Evolutionary conservation across 1,140 invertebrate genomes (phyloP).

Genomic region (Lordiphosa mommai): DNA sequence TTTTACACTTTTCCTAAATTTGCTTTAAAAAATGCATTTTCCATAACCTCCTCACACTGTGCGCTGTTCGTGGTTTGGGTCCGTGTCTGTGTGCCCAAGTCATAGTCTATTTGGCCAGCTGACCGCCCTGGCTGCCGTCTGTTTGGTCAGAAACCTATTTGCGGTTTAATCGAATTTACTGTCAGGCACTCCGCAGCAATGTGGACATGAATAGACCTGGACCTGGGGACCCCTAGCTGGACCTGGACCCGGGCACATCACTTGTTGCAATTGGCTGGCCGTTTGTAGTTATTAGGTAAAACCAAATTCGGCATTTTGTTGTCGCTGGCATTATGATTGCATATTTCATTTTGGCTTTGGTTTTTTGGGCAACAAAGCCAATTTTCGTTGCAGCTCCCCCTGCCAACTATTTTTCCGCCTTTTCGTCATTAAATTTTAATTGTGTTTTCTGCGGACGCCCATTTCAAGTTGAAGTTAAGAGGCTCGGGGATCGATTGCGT

Average conservation of each 20-base stretch:
- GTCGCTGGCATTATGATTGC: conserved; percentile 52
- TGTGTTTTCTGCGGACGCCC: conserved; percentile 59
- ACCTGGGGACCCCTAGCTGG: conserved; percentile 6
- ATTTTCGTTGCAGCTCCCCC: conserved; percentile 33
- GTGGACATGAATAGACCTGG: conserved; percentile 2
- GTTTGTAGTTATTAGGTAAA: conserved; percentile 58
- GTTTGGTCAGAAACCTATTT: conserved; percentile 67
- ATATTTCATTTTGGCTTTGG: conserved; percentile 55
- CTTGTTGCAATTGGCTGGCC: conserved; percentile 54
- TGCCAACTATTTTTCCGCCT: conserved; percentile 60
- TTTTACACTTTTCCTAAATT: no score
- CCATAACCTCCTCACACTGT: conserved; percentile 27
- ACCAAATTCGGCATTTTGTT: conserved; percentile 69
- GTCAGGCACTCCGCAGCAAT: conserved; percentile 54
- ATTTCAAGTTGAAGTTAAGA: conserved; percentile 20
- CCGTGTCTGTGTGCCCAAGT: conserved; percentile 23
- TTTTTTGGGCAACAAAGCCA: conserved; percentile 37
- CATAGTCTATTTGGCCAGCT: conserved; percentile 54
- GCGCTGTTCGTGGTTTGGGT: conserved; percentile 3
- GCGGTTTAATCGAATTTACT: conserved; percentile 75
- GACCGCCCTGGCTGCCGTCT: conserved; percentile 38
- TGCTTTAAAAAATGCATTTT: not conserved
- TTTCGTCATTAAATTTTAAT: conserved; percentile 78
- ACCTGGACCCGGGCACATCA: conserved; percentile 54
- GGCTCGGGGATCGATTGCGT: conserved; percentile 40